Percentiles rank a stretch among this genome's conserved stretches.
Evolutionary conservation across 1,140 invertebrate genomes (phyloP).

Genomic region (Drosophila sechellia): DNA sequence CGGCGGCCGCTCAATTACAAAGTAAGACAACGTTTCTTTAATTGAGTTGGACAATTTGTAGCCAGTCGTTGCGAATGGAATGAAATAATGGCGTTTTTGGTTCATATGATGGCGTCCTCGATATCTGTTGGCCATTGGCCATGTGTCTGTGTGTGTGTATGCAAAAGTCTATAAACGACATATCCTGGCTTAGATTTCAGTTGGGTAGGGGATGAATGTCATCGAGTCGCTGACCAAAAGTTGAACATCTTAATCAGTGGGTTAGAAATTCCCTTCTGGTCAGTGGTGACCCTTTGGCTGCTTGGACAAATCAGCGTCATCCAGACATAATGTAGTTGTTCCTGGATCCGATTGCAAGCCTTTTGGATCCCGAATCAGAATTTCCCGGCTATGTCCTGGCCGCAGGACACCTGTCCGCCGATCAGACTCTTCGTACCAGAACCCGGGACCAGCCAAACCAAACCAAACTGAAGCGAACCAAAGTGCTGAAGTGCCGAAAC

Average conservation of each 20-base stretch:
- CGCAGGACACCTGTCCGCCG: slow-evolving; percentile 22
- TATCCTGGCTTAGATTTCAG: background rate
- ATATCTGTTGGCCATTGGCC: background rate
- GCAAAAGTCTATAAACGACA: background rate
- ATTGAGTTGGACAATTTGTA: slow-evolving; percentile 81
- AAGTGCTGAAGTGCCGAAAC: slow-evolving; percentile 35
- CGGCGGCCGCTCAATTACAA: slow-evolving; percentile 64
- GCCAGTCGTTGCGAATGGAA: slow-evolving; percentile 58
- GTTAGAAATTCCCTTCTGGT: background rate
- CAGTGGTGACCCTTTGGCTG: background rate
- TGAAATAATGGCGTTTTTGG: slow-evolving; percentile 40
- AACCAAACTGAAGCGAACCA: background rate
- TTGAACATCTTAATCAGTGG: background rate
- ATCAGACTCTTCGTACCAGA: background rate
- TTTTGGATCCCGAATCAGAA: background rate
- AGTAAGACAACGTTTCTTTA: slow-evolving; percentile 80
- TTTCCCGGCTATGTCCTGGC: background rate
- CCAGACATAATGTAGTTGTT: background rate
- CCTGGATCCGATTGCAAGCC: background rate
- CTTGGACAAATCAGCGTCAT: slow-evolving; percentile 6
- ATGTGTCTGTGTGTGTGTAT: background rate
- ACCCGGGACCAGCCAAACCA: no score
- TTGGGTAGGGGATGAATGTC: background rate
- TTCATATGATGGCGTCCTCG: slow-evolving; percentile 7
- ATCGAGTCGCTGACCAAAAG: background rate